phyloP scores from a whole-genome alignment of 2,113 vertebrate species.

The Malurus cyaneus region DNA sequence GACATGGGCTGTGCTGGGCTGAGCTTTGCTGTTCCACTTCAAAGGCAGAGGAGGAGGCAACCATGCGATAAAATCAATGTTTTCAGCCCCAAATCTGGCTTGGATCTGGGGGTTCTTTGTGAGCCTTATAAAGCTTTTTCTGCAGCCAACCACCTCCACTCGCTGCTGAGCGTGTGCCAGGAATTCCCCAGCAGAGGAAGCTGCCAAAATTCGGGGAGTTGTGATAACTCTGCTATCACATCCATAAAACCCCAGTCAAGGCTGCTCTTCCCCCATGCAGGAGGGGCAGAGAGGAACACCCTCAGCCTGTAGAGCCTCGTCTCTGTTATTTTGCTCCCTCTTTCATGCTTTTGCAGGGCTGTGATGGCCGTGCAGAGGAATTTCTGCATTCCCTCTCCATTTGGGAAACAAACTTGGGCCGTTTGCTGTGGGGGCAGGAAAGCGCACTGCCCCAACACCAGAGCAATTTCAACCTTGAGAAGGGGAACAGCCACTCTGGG shows the following conservation, averaged over 20 bases:
- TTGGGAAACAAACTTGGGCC: neutral
- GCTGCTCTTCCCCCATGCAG: fast-evolving
- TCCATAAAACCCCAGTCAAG: neutral
- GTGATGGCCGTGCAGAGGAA: neutral
- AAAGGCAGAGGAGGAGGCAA: neutral
- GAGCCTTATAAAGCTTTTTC: slow-evolving; percentile 6
- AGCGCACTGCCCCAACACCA: neutral
- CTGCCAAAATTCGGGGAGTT: neutral
- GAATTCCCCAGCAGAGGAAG: neutral
- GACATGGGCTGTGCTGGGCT: neutral
- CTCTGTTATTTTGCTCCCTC: neutral
- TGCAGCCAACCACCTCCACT: neutral
- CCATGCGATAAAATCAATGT: neutral
- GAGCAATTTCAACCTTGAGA: slow-evolving; percentile 14
- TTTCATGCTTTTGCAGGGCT: neutral
- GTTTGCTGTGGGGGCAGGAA: neutral
- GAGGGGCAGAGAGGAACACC: neutral
- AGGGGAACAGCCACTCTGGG: slow-evolving; percentile 18
- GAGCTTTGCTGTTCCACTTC: neutral
- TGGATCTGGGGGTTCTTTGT: neutral
- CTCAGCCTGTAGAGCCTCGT: neutral
- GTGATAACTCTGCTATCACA: neutral
- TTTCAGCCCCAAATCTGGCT: neutral
- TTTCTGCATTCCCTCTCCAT: neutral
- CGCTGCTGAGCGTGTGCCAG: fast-evolving